phyloP scores from a whole-genome alignment of 1,140 invertebrate species.

The Calliopsis andreniformis region DNA sequence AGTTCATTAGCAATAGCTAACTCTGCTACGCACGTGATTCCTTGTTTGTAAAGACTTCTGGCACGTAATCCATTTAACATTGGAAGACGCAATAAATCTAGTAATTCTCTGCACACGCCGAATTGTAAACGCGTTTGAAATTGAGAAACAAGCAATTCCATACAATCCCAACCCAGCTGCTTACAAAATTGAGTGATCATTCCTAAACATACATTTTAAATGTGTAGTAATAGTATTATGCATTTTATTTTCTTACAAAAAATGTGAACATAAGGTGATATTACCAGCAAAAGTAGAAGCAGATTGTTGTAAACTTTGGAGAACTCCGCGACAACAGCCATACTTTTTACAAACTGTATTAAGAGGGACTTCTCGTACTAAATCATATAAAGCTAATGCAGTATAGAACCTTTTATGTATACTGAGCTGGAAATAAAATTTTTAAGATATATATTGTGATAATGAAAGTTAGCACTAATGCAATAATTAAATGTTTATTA shows the following conservation, averaged over 20 bases:
- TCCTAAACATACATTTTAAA: constrained; percentile 80
- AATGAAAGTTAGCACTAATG: background rate
- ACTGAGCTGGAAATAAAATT: constrained; percentile 66
- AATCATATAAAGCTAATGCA: constrained; percentile 94
- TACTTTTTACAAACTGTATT: constrained; percentile 91
- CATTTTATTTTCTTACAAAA: background rate
- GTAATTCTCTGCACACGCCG: constrained; percentile 95
- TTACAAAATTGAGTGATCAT: constrained; percentile 96
- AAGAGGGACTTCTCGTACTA: constrained; percentile 95
- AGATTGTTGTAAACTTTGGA: constrained; percentile 96
- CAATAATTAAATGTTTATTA: background rate
- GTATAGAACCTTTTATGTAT: constrained; percentile 92
- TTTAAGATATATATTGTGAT: background rate
- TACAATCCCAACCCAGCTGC: constrained; percentile 95
- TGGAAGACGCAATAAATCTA: constrained; percentile 94
- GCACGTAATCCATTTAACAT: constrained; percentile 93
- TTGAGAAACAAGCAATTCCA: constrained; percentile 94
- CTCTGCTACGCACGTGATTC: constrained; percentile 89
- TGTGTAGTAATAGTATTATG: background rate
- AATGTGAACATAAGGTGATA: background rate
- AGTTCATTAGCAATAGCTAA: constrained; percentile 88
- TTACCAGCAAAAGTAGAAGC: constrained; percentile 97
- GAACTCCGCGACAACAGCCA: constrained; percentile 91
- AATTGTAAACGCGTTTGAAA: constrained; percentile 97
- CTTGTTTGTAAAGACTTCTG: constrained; percentile 91